These are phyloP conservation scores for Paracentrotus lividus DNA, from an alignment of 53 echinoderm and acorn worm genomes.

Conservation along the genomic window DNA sequence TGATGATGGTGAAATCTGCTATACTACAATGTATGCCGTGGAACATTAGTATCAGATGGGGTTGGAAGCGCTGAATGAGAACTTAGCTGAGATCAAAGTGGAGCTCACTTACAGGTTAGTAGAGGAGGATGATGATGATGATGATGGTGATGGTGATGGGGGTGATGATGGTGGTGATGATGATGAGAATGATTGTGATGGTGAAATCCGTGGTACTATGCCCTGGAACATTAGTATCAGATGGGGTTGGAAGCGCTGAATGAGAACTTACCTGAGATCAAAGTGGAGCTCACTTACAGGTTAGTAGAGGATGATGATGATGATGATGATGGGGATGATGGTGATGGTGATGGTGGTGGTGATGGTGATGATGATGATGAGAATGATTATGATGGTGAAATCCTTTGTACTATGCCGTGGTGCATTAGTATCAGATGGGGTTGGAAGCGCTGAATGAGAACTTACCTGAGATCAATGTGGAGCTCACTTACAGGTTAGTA, in stretches of 20 bases:
- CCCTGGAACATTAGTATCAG: too few relatives aligned
- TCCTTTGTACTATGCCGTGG: constrained; percentile 94
- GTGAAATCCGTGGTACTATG: too few relatives aligned
- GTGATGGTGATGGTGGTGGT: not conserved
- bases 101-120: constrained; percentile 82
- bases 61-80: too few relatives aligned
- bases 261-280: too few relatives aligned
- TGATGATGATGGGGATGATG: not conserved
- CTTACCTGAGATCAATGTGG: not conserved
- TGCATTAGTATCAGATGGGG: too few relatives aligned
- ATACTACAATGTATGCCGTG: constrained; percentile 83
- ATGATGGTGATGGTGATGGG: constrained; percentile 29
- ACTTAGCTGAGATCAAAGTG: not conserved
- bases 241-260: too few relatives aligned
- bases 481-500: constrained; percentile 82
- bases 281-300: too few relatives aligned
- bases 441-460: too few relatives aligned
- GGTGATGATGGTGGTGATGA: constrained; percentile 34
- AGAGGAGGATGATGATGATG: constrained; percentile 44
- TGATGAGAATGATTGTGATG: not conserved
- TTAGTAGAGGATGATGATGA: too few relatives aligned
- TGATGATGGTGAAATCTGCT: too few relatives aligned
- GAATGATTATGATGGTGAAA: not conserved
- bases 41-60: too few relatives aligned
- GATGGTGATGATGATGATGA: constrained; percentile 23